Conservation (phyloP, 2,888 invertebrate genomes). For the Limenitis arthemis region DNA sequence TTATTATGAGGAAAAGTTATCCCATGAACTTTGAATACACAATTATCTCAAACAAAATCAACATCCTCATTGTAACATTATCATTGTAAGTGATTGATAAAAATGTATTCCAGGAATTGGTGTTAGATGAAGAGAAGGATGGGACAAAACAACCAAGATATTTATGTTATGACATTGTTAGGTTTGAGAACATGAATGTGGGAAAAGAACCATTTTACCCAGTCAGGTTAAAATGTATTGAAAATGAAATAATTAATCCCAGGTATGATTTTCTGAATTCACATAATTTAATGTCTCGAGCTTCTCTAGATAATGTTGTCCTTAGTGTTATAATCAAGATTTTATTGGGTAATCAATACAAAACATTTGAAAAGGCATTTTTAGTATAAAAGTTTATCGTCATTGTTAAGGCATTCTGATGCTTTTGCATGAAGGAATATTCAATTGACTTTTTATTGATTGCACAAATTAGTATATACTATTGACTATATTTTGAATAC, state of each 20-base stretch:
- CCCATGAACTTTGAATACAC: conserved; percentile 86
- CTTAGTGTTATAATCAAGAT: no score
- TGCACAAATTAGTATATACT: not conserved
- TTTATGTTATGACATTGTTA: conserved; percentile 94
- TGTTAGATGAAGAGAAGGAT: conserved; percentile 86
- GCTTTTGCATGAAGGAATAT: no score
- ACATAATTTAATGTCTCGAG: not conserved
- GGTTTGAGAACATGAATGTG: conserved; percentile 84
- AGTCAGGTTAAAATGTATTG: conserved; percentile 83
- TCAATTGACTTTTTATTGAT: not conserved
- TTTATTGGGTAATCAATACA: no score
- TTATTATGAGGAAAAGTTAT: conserved; percentile 63
- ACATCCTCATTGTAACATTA: not conserved
- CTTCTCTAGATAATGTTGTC: no score
- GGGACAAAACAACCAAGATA: conserved; percentile 85
- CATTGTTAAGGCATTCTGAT: no score
- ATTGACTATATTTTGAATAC: not conserved
- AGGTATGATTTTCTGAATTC: conserved; percentile 41
- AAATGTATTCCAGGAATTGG: conserved; percentile 87
- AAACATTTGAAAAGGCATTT: no score
- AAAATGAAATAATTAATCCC: conserved; percentile 77
- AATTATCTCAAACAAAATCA: conserved; percentile 87
- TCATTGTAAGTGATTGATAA: not conserved
- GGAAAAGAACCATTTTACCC: conserved; percentile 83
- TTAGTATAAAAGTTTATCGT: no score